phyloP scores from a whole-genome alignment of 53 echinoderm and acorn worm genomes.

The Hippasteria phrygiana region DNA sequence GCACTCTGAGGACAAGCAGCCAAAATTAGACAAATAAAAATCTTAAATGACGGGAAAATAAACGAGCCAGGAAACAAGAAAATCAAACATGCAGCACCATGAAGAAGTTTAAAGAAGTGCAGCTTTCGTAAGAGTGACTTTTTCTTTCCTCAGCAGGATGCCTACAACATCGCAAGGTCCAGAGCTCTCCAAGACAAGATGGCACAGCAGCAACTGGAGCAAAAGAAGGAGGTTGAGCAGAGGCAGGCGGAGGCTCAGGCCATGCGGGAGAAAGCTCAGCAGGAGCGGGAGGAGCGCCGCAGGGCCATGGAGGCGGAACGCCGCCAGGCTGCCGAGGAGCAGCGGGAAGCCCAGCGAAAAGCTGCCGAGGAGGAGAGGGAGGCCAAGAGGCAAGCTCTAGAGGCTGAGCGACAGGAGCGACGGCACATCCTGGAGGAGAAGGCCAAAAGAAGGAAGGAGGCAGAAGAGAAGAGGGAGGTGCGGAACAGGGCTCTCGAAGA shows the following conservation, averaged over 20 bases:
- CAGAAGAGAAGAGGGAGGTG: conserved; percentile 61
- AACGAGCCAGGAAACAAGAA: too few species aligned
- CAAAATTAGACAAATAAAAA: too few species aligned
- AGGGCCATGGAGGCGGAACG: conserved; percentile 60
- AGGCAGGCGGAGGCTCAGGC: conserved; percentile 69
- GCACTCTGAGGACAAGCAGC: too few species aligned
- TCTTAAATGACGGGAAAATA: too few species aligned
- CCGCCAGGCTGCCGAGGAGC: conserved; percentile 41
- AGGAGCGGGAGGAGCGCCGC: conserved; percentile 63
- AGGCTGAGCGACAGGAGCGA: conserved; percentile 58
- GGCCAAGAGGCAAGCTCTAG: conserved; percentile 21
- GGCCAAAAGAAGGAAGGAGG: conserved; percentile 50
- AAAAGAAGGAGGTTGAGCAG: conserved; percentile 76
- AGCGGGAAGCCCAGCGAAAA: conserved; percentile 39
- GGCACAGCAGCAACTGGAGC: conserved; percentile 74
- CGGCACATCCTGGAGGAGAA: conserved; percentile 51
- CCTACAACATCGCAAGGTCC: conserved; percentile 75
- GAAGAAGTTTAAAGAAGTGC: too few species aligned
- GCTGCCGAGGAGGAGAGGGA: conserved; percentile 71
- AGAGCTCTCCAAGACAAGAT: conserved; percentile 80
- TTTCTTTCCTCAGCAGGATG: conserved; percentile 54
- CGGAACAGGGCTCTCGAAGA: conserved; percentile 46
- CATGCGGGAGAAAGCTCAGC: conserved; percentile 55
- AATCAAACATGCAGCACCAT: too few species aligned
- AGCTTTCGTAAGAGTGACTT: not conserved